Percentiles rank a stretch among this genome's conserved stretches.
Evolutionary conservation across 2,888 invertebrate genomes (phyloP).

Genomic region (Eumacrocentrus americanus): DNA sequence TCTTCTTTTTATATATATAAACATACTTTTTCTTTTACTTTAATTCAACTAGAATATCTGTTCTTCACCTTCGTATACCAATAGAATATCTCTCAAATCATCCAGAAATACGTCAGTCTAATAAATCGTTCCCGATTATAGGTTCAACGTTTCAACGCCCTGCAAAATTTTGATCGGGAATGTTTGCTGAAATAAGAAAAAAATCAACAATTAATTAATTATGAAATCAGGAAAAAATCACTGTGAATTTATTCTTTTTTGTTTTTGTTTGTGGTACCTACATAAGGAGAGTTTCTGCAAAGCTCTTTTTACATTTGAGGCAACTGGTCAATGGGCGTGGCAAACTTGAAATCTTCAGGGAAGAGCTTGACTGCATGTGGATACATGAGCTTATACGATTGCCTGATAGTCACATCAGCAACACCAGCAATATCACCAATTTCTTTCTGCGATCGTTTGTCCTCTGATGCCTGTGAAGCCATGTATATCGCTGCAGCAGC

Average conservation of each 20-base stretch:
- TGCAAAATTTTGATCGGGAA: conserved; percentile 30
- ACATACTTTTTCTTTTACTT: background rate
- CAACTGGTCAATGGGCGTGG: conserved; percentile 91
- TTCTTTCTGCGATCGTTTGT: conserved; percentile 94
- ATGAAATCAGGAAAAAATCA: background rate
- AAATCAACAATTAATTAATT: background rate
- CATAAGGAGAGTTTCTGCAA: background rate
- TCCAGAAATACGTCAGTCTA: no score
- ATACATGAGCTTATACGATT: conserved; percentile 97
- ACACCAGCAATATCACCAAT: conserved; percentile 98
- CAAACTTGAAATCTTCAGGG: conserved; percentile 95
- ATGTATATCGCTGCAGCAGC: conserved; percentile 99
- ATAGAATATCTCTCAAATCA: background rate
- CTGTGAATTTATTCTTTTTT: background rate
- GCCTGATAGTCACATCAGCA: conserved; percentile 96
- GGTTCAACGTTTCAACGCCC: no score
- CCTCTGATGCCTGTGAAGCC: conserved; percentile 97
- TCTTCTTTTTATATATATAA: background rate
- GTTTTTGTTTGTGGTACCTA: background rate
- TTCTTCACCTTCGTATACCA: background rate
- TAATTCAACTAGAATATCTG: background rate
- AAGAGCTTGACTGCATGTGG: conserved; percentile 91
- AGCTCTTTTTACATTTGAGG: conserved; percentile 78
- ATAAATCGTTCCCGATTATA: conserved; percentile 4
- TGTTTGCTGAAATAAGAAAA: conserved; percentile 27